Evolutionary conservation across 1,140 invertebrate genomes (phyloP), one percentile per base, ranked within the genome.

Genomic region (Papilio glaucus): DNA sequence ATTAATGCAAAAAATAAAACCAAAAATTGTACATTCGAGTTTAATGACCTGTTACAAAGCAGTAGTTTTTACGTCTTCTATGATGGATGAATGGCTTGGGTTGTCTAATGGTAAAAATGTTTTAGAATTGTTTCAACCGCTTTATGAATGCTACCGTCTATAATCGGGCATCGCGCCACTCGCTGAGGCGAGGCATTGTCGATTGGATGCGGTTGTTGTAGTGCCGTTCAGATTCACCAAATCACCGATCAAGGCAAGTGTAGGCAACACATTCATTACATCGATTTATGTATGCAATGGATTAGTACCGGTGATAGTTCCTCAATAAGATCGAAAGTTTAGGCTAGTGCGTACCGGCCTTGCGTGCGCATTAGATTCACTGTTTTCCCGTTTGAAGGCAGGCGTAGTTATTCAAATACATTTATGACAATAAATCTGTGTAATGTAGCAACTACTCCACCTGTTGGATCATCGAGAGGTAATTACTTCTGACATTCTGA

Each of bases 51-150:
- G 9, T 24, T 4, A 57, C 0, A 57, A 5, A 57, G 18, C 21
- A 24, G 1, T 41, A 41, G 12, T 41, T 57, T 49, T 53, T 53
- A 53, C 18, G n/a, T 42, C 41, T 45, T 24, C 12, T n/a, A n/a
- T n/a, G 21, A 57, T 57, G 49, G 24, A 57, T 57, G 18, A 33
- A 33, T 33, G 6, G n/a, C n/a, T n/a, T n/a, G 5, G 15, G n/a
- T 18, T 42, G 13, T 1, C 15, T 15, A 45, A 8, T 53, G 18
- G 12, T 57, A 10, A 24, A 26, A 57, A 57, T 57, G 21, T 24
- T 57, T 57, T 26, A 24, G 49, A 57, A 62, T 62, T 62, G 60
- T 62, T 62, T 62, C 33, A 62, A 62, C 13, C 29, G 57, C 13
- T 61, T 10, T 33, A 61, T 29, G 41, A 42, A 4, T 9, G 57